Base-by-base conservation (phyloP, 2,888 invertebrate genomes). In the Cryptocephalus moraei region DNA sequence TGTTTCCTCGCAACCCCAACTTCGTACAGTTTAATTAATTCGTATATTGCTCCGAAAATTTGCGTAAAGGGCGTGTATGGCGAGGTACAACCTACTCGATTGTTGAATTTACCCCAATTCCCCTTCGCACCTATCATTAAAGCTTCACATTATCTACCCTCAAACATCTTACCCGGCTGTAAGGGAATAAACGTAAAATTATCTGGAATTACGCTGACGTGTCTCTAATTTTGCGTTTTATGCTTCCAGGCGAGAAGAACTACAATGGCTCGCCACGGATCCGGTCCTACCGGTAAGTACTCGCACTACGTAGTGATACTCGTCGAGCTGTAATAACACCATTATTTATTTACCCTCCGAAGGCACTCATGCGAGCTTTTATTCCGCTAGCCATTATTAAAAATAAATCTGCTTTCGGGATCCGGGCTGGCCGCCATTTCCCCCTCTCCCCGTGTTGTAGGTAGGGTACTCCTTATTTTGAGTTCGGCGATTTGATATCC, bases 261-360 rank as follows among this genome's bases (percentile, higher is more conserved):
- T 46, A 56, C 50, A 57, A 50, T 58, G 47, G 60, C 53, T 44
- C 54, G 52, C 4, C 13, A 33, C 43, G 44, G 41, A 34, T 46
- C 43, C 39, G 36, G 49, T 52, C 48, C 51, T 49, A 49, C 53
- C 49, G 38, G 53, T 50, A 22, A 22, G 22, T 22, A 47, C 45
- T 52, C 49, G 48, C 52, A 48, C 50, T 51, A 52, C 49, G 48
- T 45, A 56, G 59, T 62, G 62, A 60, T 63, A 64, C 58, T 63
- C 65, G 62, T 60, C 59, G 66, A 65, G 60, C 65, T 63, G 68
- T 68, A 40, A 68, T 68, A 68, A 69, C 64, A 66, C 65, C 66
- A 67, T 69, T 69, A 69, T 68, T 69, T 69, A 69, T 68, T 69
- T 68, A 67, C 66, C 66, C 65, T 54, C 58, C 57, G 61, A 59